Base-by-base conservation (phyloP, 2,797 vertebrate genomes). In the Etheostoma nigrum region DNA sequence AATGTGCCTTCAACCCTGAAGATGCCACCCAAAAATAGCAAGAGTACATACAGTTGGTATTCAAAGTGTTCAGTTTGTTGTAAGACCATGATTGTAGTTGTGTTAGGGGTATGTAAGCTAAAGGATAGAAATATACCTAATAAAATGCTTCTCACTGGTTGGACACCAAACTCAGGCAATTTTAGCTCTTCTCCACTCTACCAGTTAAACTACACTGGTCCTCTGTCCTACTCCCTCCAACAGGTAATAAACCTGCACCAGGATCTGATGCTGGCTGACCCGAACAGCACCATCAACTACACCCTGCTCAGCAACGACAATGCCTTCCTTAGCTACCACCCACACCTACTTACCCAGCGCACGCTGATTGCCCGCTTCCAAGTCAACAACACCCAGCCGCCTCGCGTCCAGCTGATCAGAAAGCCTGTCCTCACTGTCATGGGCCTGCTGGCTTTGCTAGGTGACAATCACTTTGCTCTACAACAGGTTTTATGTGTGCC, bases 281-380 rank as follows among this genome's bases (percentile, higher is more conserved):
- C 83, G 15, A 96, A 96, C 84, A 92, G 88, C 76, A 94, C 88
- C 7, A 66, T 97, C 79, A 97, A 95, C 91, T 99, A 96, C 70
- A 93, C 90, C 0, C 92, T 99, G 67, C 94, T 99, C 70, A 99
- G 98, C 94, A 99, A 99, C 4, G 98, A 99, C 94, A 99, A 99
- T 13, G 98, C 96, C 71, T 99, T 99, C 92, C 93, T 99, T 90
- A 99, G 97, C 90, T 99, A 96, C 93, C 91, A 97, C 84, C 98
- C 98, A 0, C 92, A 99, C 88, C 94, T 94, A 25, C 99, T 99
- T 92, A 96, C 96, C 6, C 98, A 99, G 94, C 95, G 98, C 81
- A 99, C 98, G 0, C 95, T 99, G 70, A 98, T 97, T 0, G 97
- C 97, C 0, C 97, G 97, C 81, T 99, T 99, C 93, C 98, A 99